Evolutionary conservation across 2,113 vertebrate species (phyloP).

Genomic region (Oostethus manadensis): DNA sequence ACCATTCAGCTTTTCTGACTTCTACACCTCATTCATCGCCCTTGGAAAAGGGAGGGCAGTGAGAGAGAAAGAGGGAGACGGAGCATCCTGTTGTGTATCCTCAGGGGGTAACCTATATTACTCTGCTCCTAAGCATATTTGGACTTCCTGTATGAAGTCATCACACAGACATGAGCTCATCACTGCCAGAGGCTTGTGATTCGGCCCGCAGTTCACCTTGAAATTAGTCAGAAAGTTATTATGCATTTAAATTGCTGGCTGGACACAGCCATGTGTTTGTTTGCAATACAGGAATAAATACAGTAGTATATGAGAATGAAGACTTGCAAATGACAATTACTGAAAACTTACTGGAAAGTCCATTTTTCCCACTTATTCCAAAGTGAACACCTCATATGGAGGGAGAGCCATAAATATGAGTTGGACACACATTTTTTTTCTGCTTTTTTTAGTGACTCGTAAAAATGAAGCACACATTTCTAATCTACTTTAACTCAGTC

Average conservation of each 20-base stretch:
- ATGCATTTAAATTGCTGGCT: background rate
- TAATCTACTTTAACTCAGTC: no score
- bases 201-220: slow-evolving; percentile 35
- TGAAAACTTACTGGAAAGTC: background rate
- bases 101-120: slow-evolving; percentile 54
- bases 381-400: background rate
- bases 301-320: background rate
- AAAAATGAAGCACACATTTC: background rate
- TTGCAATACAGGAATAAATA: background rate
- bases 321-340: background rate
- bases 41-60: slow-evolving; percentile 8
- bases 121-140: slow-evolving; percentile 62
- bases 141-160: slow-evolving; percentile 72
- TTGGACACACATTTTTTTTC: no score
- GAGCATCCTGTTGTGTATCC: slow-evolving; percentile 60
- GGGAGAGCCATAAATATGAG: background rate
- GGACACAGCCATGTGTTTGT: no score
- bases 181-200: slow-evolving; percentile 24
- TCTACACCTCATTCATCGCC: slow-evolving; percentile 20
- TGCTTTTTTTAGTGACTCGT: background rate
- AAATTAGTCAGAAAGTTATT: slow-evolving; percentile 2
- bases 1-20: slow-evolving; percentile 39
- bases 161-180: slow-evolving; percentile 63
- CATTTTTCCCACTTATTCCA: background rate
- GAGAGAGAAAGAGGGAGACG: slow-evolving; percentile 20